Conservation (phyloP, 2,888 invertebrate genomes). For the Drosophila ustulata region DNA sequence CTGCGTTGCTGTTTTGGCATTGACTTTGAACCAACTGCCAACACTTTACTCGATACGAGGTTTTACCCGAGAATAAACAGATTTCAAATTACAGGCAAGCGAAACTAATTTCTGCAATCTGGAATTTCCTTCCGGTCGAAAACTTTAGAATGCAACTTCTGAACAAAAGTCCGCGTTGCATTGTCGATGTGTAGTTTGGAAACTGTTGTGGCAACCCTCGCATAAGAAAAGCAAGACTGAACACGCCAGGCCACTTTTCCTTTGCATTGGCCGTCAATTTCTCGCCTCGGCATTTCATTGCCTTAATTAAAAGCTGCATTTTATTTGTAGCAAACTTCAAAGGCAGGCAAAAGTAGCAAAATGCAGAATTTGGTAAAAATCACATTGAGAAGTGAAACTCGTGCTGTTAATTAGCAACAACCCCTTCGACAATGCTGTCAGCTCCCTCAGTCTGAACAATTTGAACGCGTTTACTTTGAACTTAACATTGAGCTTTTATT, state of each 20-base stretch:
- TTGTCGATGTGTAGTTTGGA: too few relatives aligned
- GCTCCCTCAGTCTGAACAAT: neutral
- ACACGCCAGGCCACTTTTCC: constrained; percentile 76
- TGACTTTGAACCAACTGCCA: constrained; percentile 65
- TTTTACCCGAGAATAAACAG: constrained; percentile 4
- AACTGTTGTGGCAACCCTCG: constrained; percentile 54
- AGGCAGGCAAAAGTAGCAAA: constrained; percentile 43
- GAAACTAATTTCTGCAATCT: neutral
- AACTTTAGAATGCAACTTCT: neutral
- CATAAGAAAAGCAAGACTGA: constrained; percentile 56
- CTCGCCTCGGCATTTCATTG: constrained; percentile 72
- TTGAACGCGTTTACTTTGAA: constrained; percentile 31
- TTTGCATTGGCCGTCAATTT: constrained; percentile 58
- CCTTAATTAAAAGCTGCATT: constrained; percentile 77
- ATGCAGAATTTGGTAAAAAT: constrained; percentile 57
- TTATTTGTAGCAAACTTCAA: constrained; percentile 67
- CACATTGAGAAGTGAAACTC: constrained; percentile 66
- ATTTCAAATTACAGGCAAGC: neutral
- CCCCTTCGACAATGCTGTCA: constrained; percentile 18
- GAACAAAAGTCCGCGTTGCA: neutral
- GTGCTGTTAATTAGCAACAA: constrained; percentile 53
- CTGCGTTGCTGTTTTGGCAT: constrained; percentile 54
- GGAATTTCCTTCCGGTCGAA: neutral
- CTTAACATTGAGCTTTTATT: constrained; percentile 63
- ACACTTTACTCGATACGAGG: constrained; percentile 33